These are phyloP conservation scores for Euschistus heros DNA, from an alignment of 1,140 invertebrate species.

Conservation along the genomic window DNA sequence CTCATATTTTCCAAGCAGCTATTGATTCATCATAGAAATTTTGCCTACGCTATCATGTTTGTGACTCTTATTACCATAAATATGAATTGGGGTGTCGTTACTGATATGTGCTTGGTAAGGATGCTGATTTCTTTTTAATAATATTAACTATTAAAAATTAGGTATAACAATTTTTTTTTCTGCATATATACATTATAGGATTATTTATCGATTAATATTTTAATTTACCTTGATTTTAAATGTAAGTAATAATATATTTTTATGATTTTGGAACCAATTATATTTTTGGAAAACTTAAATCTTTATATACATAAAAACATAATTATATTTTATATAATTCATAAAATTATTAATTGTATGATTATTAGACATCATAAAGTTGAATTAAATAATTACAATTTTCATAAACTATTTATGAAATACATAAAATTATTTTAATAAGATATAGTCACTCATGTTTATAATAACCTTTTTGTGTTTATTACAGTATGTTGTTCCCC, in stretches of 20 bases:
- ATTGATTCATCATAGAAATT: slow-evolving; percentile 45
- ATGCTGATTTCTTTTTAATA: background rate
- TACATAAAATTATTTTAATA: background rate
- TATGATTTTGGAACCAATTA: too few relatives aligned
- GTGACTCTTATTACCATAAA: slow-evolving; percentile 66
- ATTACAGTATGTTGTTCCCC: slow-evolving; percentile 79
- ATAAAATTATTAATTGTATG: background rate
- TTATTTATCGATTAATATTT: too few relatives aligned
- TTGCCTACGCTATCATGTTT: slow-evolving; percentile 69
- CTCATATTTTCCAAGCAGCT: slow-evolving; percentile 30
- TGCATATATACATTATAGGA: too few relatives aligned
- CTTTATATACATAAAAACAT: too few relatives aligned
- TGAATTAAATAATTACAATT: background rate
- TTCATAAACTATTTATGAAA: background rate
- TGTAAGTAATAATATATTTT: too few relatives aligned
- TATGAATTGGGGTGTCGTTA: slow-evolving; percentile 95
- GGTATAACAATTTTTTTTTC: too few relatives aligned
- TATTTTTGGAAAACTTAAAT: too few relatives aligned
- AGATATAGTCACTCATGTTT: slow-evolving; percentile 19
- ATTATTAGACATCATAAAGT: too few relatives aligned
- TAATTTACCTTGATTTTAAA: too few relatives aligned
- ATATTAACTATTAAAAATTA: background rate
- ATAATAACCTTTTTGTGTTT: slow-evolving; percentile 22
- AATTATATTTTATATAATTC: too few relatives aligned
- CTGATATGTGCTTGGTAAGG: slow-evolving; percentile 93